Conservation (phyloP, 2,113 vertebrate species). For the Ophthalmolycus amberensis region DNA sequence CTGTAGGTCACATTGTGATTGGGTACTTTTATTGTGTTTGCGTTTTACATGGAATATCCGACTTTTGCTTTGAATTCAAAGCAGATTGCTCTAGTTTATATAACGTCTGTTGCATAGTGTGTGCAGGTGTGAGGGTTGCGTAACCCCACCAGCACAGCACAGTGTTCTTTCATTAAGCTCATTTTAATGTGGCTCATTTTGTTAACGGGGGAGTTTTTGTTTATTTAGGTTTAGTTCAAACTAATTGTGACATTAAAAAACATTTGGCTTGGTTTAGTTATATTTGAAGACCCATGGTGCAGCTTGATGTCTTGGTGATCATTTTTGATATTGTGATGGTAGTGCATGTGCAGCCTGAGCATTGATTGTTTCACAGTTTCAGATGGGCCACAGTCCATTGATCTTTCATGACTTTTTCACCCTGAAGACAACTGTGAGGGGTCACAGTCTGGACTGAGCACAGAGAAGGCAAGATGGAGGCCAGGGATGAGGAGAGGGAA, state of each 20-base stretch:
- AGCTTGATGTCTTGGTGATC: background rate
- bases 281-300: background rate
- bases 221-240: background rate
- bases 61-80: constrained; percentile 21
- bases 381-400: constrained; percentile 14
- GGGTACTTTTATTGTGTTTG: constrained; percentile 10
- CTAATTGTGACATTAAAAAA: background rate
- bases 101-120: constrained; percentile 19
- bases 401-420: constrained; percentile 34
- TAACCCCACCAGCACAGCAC: background rate
- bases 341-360: constrained; percentile 4
- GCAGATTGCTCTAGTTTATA: background rate
- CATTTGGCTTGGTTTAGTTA: background rate
- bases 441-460: constrained; percentile 32
- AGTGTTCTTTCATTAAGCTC: background rate
- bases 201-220: background rate
- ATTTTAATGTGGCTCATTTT: background rate
- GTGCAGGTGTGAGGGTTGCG: constrained; percentile 3
- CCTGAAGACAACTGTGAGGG: constrained; percentile 8
- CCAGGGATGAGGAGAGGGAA: constrained; percentile 14
- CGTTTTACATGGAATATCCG: constrained; percentile 16
- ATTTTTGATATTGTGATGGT: background rate
- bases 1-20: constrained; percentile 57
- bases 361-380: constrained; percentile 29
- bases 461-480: constrained; percentile 27